phyloP scores from a whole-genome alignment of 2,113 vertebrate genomes.

The Otocyon megalotis region DNA sequence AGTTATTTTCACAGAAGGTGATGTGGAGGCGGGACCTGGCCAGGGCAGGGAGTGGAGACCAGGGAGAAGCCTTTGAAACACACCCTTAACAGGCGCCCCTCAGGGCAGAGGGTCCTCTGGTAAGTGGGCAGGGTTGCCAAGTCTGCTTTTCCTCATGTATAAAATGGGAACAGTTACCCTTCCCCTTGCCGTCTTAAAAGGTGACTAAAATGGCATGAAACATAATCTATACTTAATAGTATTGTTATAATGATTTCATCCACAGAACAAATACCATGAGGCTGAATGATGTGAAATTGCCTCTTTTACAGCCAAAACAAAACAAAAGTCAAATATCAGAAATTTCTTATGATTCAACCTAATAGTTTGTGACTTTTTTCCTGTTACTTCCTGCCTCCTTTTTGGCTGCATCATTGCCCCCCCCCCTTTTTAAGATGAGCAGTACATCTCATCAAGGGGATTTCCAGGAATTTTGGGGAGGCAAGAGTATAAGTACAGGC shows the following conservation, averaged over 20 bases:
- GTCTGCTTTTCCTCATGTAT: not conserved
- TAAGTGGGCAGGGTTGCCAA: not conserved
- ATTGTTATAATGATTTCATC: not conserved
- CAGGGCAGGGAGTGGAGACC: not conserved
- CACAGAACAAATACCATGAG: not conserved
- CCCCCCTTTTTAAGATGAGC: slow-evolving; percentile 19
- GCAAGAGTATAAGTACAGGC: not conserved
- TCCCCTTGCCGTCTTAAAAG: slow-evolving; percentile 7
- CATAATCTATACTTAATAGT: not conserved
- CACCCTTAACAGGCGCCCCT: not conserved
- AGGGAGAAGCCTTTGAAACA: not conserved
- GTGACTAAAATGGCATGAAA: slow-evolving; percentile 25
- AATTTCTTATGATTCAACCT: slow-evolving; percentile 37
- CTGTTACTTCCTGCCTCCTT: slow-evolving; percentile 55
- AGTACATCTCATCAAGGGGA: slow-evolving; percentile 60
- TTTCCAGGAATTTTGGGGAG: slow-evolving; percentile 69
- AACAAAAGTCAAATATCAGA: not conserved
- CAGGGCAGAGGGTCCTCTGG: slow-evolving; percentile 4
- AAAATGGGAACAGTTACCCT: not conserved
- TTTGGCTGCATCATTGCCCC: slow-evolving; percentile 8
- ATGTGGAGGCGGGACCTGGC: not conserved
- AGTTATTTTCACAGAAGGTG: not conserved
- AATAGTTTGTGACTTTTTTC: slow-evolving; percentile 45
- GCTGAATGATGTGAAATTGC: not conserved
- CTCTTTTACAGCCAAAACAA: slow-evolving; percentile 26